A percentile compares a stretch with the other conserved stretches of the same genome.
These are phyloP conservation scores for Leucopternis melanops DNA, from an alignment of 2,113 vertebrate species.

Conservation along the genomic window DNA sequence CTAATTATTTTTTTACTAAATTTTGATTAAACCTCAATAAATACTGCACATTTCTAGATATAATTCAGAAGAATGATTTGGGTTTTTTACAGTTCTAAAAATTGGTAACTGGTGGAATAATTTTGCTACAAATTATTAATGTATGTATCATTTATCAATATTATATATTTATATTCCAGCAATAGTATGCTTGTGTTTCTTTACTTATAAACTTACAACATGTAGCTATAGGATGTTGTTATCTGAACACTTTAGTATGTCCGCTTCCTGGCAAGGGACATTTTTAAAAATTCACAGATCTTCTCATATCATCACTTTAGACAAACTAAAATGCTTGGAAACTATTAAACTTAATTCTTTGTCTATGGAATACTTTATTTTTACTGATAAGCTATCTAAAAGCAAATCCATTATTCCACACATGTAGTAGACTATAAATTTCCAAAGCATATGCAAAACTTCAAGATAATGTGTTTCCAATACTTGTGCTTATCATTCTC, in stretches of 20 bases:
- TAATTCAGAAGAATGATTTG: background rate
- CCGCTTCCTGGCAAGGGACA: background rate
- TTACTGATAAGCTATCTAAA: background rate
- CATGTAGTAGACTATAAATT: background rate
- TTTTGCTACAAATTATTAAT: background rate
- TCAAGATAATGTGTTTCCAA: background rate
- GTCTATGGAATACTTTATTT: background rate
- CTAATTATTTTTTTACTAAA: background rate
- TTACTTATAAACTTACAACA: background rate
- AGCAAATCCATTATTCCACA: background rate
- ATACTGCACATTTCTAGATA: background rate
- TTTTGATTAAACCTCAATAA: background rate
- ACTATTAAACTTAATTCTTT: background rate
- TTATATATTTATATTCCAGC: background rate
- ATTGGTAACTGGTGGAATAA: background rate
- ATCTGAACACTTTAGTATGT: background rate
- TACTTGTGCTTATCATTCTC: background rate
- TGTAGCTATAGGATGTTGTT: background rate
- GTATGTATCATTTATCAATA: background rate
- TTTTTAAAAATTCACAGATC: background rate
- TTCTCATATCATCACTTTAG: background rate
- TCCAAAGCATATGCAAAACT: background rate
- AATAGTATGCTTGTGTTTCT: background rate
- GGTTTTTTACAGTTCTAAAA: background rate
- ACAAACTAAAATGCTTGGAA: background rate